Percentiles rank a stretch among this genome's conserved stretches.
Conservation (phyloP, 2,797 vertebrate species). For the Merluccius polli region DNA sequence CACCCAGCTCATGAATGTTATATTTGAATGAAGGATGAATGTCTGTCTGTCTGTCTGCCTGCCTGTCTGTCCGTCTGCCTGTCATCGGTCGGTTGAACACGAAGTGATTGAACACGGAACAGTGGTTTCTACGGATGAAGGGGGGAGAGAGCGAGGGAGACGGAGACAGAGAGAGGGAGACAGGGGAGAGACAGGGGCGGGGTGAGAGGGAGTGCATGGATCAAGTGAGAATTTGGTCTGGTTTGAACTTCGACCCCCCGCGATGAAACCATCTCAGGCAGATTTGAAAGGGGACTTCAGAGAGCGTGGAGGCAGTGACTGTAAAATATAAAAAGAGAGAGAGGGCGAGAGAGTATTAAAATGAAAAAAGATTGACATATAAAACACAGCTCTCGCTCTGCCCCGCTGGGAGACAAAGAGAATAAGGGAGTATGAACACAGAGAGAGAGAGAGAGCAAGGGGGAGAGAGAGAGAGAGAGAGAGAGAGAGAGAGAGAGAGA, state of each 20-base stretch:
- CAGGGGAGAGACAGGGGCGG: no score
- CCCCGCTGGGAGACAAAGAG: no score
- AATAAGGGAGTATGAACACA: no score
- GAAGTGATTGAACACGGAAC: constrained; percentile 39
- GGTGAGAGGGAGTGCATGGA: constrained; percentile 12
- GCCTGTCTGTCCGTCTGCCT: not conserved
- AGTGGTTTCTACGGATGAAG: constrained; percentile 21
- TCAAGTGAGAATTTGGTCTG: constrained; percentile 36
- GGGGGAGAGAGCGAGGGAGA: not conserved
- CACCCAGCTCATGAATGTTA: not conserved
- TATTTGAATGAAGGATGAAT: not conserved
- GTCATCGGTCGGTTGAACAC: constrained; percentile 12
- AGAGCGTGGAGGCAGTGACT: not conserved
- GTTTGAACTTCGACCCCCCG: constrained; percentile 51
- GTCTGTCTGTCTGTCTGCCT: not conserved
- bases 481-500: not conserved
- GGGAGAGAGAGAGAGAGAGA: not conserved
- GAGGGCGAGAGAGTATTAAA: constrained; percentile 13
- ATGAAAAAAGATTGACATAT: not conserved
- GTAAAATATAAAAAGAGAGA: constrained; percentile 15
- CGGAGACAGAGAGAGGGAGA: not conserved
- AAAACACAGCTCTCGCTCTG: not conserved
- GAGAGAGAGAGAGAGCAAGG: not conserved
- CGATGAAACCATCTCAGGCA: constrained; percentile 46
- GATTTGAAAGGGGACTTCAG: constrained; percentile 28